Conservation (phyloP, 2,797 vertebrate species). For the Sebastes hubbsi region DNA sequence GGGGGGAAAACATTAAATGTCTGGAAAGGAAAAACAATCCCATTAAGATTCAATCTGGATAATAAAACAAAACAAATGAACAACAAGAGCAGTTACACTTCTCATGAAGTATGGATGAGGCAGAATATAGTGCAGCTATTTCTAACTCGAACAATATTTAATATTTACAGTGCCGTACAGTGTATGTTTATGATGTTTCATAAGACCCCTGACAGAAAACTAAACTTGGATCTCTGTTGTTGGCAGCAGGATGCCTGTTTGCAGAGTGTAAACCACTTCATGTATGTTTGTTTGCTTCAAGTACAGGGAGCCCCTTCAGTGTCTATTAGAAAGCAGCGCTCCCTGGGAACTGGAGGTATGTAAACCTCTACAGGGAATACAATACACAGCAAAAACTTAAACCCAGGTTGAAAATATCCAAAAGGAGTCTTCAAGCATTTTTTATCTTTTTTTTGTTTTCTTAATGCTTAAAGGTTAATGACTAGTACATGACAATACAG, state of each 20-base stretch:
- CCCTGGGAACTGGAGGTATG: background rate
- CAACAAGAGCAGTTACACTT: background rate
- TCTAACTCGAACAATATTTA: background rate
- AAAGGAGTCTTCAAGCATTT: background rate
- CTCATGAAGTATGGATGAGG: background rate
- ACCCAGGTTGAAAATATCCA: background rate
- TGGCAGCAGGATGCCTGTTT: background rate
- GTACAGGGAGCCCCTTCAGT: too few relatives aligned
- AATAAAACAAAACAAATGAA: background rate
- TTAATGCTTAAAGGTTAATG: background rate
- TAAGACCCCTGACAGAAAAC: background rate
- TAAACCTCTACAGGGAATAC: background rate
- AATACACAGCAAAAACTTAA: background rate
- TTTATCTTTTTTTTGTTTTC: background rate
- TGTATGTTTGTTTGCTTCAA: background rate
- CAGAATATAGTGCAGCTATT: background rate
- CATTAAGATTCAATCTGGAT: conserved; percentile 5
- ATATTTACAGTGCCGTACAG: background rate
- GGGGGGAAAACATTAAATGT: conserved; percentile 2
- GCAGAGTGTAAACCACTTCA: background rate
- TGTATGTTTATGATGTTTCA: background rate
- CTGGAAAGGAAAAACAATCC: conserved; percentile 1
- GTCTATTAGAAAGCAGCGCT: background rate
- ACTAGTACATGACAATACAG: background rate
- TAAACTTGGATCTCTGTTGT: background rate